phyloP scores from a whole-genome alignment of 1,140 invertebrate genomes.

The Hypothenemus hampei region DNA sequence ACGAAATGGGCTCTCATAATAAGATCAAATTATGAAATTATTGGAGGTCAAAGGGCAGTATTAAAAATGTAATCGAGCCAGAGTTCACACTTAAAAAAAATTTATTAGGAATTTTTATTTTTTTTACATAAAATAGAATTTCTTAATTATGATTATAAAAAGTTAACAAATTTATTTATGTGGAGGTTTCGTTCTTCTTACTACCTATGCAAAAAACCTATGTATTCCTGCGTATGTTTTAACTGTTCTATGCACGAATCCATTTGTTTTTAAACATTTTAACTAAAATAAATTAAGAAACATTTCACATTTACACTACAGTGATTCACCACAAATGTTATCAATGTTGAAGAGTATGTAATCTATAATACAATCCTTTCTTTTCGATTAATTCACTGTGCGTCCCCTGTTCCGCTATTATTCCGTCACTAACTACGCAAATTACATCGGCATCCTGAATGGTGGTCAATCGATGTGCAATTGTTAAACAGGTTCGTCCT shows the following conservation, averaged over 20 bases:
- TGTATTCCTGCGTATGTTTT: background rate
- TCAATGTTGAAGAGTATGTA: slow-evolving; percentile 47
- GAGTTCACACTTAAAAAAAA: background rate
- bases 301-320: too few relatives aligned
- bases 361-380: slow-evolving; percentile 73
- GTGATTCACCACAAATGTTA: too few relatives aligned
- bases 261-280: too few relatives aligned
- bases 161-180: background rate
- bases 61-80: background rate
- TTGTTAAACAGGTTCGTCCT: slow-evolving; percentile 72
- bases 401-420: slow-evolving; percentile 73
- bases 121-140: background rate
- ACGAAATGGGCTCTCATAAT: background rate
- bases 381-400: slow-evolving; percentile 72
- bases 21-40: too few relatives aligned
- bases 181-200: background rate
- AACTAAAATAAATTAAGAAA: too few relatives aligned
- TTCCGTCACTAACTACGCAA: slow-evolving; percentile 72
- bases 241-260: too few relatives aligned
- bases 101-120: background rate
- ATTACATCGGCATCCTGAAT: slow-evolving; percentile 77
- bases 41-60: background rate
- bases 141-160: background rate
- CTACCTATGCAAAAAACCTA: background rate
- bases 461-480: slow-evolving; percentile 75